A percentile compares a stretch with the other conserved stretches of the same genome.
phyloP scores from a whole-genome alignment of 2,888 invertebrate species.

The Stictocephala bisonia region DNA sequence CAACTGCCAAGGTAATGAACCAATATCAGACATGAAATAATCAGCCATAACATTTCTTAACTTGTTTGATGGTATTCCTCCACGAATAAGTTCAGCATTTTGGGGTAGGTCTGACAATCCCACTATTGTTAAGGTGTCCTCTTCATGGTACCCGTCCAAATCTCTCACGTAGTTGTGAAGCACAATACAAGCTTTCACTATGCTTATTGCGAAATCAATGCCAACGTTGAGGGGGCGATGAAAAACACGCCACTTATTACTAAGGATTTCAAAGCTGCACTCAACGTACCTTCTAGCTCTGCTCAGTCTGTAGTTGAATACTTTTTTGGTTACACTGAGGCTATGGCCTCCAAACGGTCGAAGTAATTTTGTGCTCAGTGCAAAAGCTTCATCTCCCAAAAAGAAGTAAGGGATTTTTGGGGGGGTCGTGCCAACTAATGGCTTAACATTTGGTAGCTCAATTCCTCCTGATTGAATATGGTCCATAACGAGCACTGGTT shows the following conservation, averaged over 20 bases:
- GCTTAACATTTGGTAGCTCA: slow-evolving; percentile 53
- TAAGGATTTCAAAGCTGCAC: slow-evolving; percentile 60
- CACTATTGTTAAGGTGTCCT: slow-evolving; percentile 19
- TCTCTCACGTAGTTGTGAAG: slow-evolving; percentile 51
- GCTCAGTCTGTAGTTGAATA: slow-evolving; percentile 54
- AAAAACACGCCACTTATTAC: slow-evolving; percentile 60
- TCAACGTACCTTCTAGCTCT: slow-evolving; percentile 59
- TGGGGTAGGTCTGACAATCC: slow-evolving; percentile 23
- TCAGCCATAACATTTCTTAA: slow-evolving; percentile 24
- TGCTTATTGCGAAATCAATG: slow-evolving; percentile 54
- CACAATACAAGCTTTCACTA: slow-evolving; percentile 58
- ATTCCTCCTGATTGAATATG: slow-evolving; percentile 49
- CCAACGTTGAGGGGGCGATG: slow-evolving; percentile 53
- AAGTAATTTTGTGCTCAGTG: slow-evolving; percentile 49
- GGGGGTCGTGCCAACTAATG: slow-evolving; percentile 54
- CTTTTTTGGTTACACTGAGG: slow-evolving; percentile 49
- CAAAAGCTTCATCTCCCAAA: slow-evolving; percentile 59
- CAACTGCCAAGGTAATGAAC: slow-evolving; percentile 21
- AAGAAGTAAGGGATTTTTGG: slow-evolving; percentile 56
- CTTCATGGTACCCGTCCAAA: slow-evolving; percentile 20
- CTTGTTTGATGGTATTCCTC: slow-evolving; percentile 25
- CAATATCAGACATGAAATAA: slow-evolving; percentile 2
- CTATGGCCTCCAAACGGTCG: slow-evolving; percentile 51
- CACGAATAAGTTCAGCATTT: slow-evolving; percentile 1
- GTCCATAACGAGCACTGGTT: slow-evolving; percentile 50